These are phyloP conservation scores for Apodemia mormo DNA, from an alignment of 2,888 invertebrate species.

Conservation along the genomic window DNA sequence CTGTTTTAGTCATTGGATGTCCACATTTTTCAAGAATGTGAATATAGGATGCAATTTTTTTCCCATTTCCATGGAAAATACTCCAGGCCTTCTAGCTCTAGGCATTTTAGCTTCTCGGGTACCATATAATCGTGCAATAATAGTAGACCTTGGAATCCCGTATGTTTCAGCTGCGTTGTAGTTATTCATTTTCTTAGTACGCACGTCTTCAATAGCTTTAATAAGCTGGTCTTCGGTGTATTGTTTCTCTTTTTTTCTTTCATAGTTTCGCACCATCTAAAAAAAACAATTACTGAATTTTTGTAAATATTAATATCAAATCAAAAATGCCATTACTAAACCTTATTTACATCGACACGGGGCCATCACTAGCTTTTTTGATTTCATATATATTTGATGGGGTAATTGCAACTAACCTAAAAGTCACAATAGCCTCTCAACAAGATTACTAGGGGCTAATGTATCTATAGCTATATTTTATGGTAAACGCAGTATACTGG, in stretches of 20 bases:
- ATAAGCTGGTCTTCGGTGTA: constrained; percentile 28
- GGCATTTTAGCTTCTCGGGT: constrained; percentile 10
- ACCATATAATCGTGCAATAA: neutral
- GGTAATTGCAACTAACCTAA: neutral
- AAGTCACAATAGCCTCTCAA: no score
- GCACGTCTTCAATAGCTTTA: constrained; percentile 29
- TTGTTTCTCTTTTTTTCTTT: constrained; percentile 27
- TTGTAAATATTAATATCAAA: neutral
- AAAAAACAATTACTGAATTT: neutral
- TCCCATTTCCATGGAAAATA: constrained; percentile 1
- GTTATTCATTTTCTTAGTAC: constrained; percentile 21
- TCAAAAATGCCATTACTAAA: neutral
- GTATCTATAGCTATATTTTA: no score
- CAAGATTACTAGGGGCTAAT: no score
- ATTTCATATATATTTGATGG: constrained; percentile 1
- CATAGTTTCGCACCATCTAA: constrained; percentile 28
- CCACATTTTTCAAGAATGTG: constrained; percentile 16
- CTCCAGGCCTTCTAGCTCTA: neutral
- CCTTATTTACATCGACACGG: neutral
- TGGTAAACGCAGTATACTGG: no score
- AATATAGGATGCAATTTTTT: neutral
- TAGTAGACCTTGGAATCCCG: constrained; percentile 11
- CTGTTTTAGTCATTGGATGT: neutral
- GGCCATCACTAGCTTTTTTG: neutral
- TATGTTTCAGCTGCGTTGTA: neutral